These are phyloP conservation scores for Ochropleura plecta DNA, from an alignment of 2,888 invertebrate genomes.

Conservation along the genomic window DNA sequence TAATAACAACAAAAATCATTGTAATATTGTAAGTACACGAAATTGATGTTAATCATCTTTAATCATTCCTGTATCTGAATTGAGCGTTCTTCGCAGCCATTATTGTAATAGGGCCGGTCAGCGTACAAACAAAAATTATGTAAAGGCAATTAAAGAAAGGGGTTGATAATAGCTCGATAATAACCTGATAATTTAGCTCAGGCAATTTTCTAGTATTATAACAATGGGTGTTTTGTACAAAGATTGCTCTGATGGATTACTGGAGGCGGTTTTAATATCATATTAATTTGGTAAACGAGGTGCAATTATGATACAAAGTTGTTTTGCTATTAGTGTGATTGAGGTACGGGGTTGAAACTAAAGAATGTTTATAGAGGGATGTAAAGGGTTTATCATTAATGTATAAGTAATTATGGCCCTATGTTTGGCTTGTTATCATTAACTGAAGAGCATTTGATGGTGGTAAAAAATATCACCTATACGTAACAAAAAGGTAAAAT, in stretches of 20 bases:
- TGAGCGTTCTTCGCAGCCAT: conserved; percentile 81
- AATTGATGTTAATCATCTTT: conserved; percentile 86
- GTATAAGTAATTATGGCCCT: neutral
- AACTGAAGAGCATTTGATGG: neutral
- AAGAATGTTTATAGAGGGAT: neutral
- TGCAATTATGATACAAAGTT: conserved; percentile 51
- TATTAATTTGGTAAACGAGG: conserved; percentile 69
- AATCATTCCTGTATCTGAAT: conserved; percentile 80
- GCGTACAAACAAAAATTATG: conserved; percentile 87
- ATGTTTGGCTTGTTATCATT: neutral
- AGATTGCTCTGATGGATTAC: conserved; percentile 83
- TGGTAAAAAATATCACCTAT: neutral
- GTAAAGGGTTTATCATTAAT: conserved; percentile 5
- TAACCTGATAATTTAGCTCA: conserved; percentile 82
- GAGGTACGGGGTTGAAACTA: conserved; percentile 33
- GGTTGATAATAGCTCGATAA: conserved; percentile 83
- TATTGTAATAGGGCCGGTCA: conserved; percentile 85
- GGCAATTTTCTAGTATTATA: conserved; percentile 88
- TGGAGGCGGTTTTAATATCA: conserved; percentile 68
- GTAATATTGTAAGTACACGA: conserved; percentile 80
- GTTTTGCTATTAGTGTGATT: conserved; percentile 48
- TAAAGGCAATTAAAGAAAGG: conserved; percentile 89
- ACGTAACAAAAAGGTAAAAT: no score
- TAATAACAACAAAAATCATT: conserved; percentile 80
- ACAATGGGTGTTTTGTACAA: conserved; percentile 81